Conservation (phyloP, 2,888 invertebrate genomes). For the Baronia brevicornis region DNA sequence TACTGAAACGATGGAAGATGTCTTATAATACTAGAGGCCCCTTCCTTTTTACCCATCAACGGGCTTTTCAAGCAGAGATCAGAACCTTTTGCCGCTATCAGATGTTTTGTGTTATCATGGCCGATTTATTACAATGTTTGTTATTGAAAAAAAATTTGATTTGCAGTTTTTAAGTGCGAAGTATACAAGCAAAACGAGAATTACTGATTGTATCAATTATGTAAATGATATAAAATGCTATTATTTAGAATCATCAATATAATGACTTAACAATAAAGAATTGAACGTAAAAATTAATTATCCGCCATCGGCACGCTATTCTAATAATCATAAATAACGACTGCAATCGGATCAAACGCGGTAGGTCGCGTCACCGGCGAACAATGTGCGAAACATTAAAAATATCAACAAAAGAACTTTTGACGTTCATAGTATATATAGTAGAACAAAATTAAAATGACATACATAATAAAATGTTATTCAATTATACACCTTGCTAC, state of each 20-base stretch:
- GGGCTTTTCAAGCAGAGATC: too few species aligned
- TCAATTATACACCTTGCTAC: constrained; percentile 28
- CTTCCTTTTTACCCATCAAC: too few species aligned
- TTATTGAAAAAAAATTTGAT: constrained; percentile 5
- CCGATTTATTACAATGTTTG: too few species aligned
- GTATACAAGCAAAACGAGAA: constrained; percentile 10
- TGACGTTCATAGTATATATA: constrained; percentile 70
- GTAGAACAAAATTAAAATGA: constrained; percentile 30
- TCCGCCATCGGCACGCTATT: constrained; percentile 65
- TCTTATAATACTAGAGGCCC: too few species aligned
- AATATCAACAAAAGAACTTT: constrained; percentile 74
- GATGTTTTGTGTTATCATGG: too few species aligned
- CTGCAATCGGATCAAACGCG: constrained; percentile 70
- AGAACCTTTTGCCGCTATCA: too few species aligned
- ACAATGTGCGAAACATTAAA: constrained; percentile 76
- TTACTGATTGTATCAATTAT: constrained; percentile 21
- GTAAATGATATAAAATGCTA: constrained; percentile 21
- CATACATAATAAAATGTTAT: constrained; percentile 14
- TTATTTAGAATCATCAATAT: constrained; percentile 46
- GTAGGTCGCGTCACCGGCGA: constrained; percentile 50
- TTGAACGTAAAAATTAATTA: constrained; percentile 71
- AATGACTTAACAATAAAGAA: constrained; percentile 54
- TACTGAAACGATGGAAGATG: too few species aligned
- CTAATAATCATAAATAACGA: constrained; percentile 71
- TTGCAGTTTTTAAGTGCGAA: too few species aligned